These are phyloP conservation scores for Iphiclides podalirius DNA, from an alignment of 2,888 invertebrate species.

Conservation along the genomic window DNA sequence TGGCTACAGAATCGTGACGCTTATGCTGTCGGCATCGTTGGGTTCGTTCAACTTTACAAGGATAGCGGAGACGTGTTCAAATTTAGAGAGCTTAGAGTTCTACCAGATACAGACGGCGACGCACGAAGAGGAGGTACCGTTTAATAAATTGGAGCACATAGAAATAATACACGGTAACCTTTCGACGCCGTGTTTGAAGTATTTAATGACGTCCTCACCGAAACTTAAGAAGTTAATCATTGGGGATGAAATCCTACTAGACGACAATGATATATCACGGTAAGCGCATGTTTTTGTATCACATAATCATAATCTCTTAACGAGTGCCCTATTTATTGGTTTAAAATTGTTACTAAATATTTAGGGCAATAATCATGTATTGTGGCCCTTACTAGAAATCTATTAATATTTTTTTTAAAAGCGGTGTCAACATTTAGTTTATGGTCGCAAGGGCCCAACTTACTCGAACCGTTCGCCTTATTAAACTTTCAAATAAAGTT, in stretches of 20 bases:
- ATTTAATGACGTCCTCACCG: conserved; percentile 81
- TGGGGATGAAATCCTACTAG: conserved; percentile 83
- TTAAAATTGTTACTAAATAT: no score
- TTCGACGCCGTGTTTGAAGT: conserved; percentile 77
- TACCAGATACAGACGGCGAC: conserved; percentile 83
- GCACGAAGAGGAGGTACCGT: conserved; percentile 76
- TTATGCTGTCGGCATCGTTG: conserved; percentile 80
- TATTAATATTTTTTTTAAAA: no score
- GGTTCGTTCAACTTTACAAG: conserved; percentile 81
- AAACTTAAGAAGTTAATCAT: conserved; percentile 82
- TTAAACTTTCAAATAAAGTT: no score
- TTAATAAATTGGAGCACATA: conserved; percentile 82
- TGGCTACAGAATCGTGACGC: conserved; percentile 74
- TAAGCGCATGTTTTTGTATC: no score
- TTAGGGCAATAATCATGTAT: no score
- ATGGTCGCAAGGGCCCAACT: no score
- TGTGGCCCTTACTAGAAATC: no score
- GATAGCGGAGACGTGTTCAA: conserved; percentile 80
- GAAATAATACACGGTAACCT: conserved; percentile 84
- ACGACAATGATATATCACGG: conserved; percentile 84
- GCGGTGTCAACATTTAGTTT: no score
- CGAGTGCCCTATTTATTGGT: no score
- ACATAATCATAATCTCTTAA: conserved; percentile 22
- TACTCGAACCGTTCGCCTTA: no score
- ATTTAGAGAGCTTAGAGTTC: conserved; percentile 82